Base-by-base conservation (phyloP, 2,113 vertebrate species). In the Channa argus region DNA sequence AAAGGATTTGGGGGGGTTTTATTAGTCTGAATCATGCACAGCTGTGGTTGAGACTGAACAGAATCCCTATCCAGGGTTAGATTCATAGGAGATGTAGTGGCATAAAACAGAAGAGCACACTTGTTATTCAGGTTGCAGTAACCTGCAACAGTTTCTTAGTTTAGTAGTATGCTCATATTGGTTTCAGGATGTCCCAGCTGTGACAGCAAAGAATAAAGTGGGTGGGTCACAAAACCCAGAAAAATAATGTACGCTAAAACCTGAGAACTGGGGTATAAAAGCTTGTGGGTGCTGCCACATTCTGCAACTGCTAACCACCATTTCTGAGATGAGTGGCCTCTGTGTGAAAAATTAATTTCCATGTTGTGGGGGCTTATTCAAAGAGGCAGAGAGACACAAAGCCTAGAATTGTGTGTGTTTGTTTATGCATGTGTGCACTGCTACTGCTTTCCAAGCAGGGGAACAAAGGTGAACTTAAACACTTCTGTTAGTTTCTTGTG, bases 1-100 rank as follows among this genome's bases (percentile, higher is more conserved):
- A 69, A 41, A 77, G 55, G 71, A 80, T 89, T 60, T 89, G 87
- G 82, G 71, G 85, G 79, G 89, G 90, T 91, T 24, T 24, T 91
- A 88, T 86, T 85, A 80, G 88, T 89, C 79, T 85, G 84, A 86
- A 86, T 89, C 82, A 88, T 77, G 83, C 87, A 88, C 88, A 91
- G 87, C 87, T 91, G 89, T 70, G 46, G 69, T 85, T 84, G 44
- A 63, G 70, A 81, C 70, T 92, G 88, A 91, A 62, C 77, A 78
- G 70, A 89, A 88, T 87, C 79, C 82, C 67, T 50, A 55, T 86
- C 74, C 70, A 54, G 58, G 50, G 73, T 79, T 69, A 63, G 39
- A 74, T 65, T 1, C n/a, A 61, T 56, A 58, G 51, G 53, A 71
- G 43, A 67, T 64, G 64, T 50, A 56, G 45, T 12, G 33, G 49